Base-by-base conservation (phyloP, 2,797 vertebrate species). In the Neosilurus mollespiculum region DNA sequence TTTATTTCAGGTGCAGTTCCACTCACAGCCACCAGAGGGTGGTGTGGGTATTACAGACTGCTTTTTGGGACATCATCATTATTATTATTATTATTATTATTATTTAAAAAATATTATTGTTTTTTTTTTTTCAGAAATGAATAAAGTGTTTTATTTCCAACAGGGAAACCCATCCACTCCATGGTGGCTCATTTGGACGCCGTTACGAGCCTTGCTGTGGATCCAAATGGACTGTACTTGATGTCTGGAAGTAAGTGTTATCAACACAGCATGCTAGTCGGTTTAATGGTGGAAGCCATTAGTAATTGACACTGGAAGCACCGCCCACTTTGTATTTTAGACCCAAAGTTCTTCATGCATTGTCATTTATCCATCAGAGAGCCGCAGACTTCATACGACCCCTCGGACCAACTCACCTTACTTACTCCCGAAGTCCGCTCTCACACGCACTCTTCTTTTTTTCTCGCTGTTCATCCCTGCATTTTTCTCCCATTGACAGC, bases 121-220 rank as follows among this genome's bases (percentile, higher is more conserved):
- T 49, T 70, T 37, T 2, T 49, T 70, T 37, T 30, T 30, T 30
- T 4, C 43, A 43, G 43, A 43, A 43, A 43, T 43, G 1, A 43
- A 43, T 43, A 30, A 30, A 30, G 2, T 30, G 30, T 78, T 26
- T 0, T 54, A 70, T 66, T 34, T 16, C 14, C 3, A 7, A 53
- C 92, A 96, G 97, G 98, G 84, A 99, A 98, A 92, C 88, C 97
- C 88, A 96, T 99, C 89, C 98, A 99, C 92, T 97, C 96, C n/a
- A 99, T 98, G 97, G 98, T 99, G 86, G 98, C 97, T 86, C 97
- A 98, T 90, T 94, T 99, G 92, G 97, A 99, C 81, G 97, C 98
- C 0, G 98, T 99, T 90, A 99, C 98, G 83, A 97, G 98, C 90
- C 95, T 98, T 90, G 97, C 98, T 64, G 97, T 98, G 87, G 98